Conservation (phyloP, 2,797 vertebrate genomes). For the Chelon auratus region DNA sequence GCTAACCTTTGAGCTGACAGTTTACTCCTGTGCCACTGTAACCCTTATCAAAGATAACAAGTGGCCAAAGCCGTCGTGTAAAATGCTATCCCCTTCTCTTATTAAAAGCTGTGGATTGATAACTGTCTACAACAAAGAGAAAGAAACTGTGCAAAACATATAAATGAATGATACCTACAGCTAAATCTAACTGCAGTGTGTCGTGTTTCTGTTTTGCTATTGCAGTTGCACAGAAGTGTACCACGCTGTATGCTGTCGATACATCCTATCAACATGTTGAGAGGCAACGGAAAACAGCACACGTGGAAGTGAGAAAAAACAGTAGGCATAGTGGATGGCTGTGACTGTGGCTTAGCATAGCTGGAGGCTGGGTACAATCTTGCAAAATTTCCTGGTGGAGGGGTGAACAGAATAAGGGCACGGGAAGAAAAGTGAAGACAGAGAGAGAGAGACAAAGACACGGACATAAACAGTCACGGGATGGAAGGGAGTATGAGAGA, state of each 20-base stretch:
- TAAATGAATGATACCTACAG: neutral
- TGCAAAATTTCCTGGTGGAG: slow-evolving; percentile 7
- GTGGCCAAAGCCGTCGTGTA: neutral
- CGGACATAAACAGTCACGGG: slow-evolving; percentile 32
- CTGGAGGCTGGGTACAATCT: neutral
- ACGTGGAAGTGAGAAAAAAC: slow-evolving; percentile 21
- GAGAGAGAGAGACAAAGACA: slow-evolving; percentile 2
- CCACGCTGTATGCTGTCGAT: neutral
- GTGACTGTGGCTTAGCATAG: slow-evolving; percentile 3
- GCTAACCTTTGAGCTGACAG: neutral
- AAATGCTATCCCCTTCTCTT: neutral
- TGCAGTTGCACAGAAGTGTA: neutral
- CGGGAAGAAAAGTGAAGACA: slow-evolving; percentile 1
- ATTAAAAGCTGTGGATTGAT: neutral
- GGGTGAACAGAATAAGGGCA: slow-evolving; percentile 14
- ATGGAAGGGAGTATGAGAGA: slow-evolving; percentile 20
- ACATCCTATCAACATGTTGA: slow-evolving; percentile 28
- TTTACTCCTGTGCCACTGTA: neutral
- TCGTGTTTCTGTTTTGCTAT: neutral
- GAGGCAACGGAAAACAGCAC: slow-evolving; percentile 10
- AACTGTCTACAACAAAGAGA: neutral
- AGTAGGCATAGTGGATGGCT: neutral
- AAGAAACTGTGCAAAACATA: neutral
- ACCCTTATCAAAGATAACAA: neutral
- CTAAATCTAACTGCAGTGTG: neutral